Conservation (phyloP, 2,113 vertebrate genomes). For the Carassius auratus region DNA sequence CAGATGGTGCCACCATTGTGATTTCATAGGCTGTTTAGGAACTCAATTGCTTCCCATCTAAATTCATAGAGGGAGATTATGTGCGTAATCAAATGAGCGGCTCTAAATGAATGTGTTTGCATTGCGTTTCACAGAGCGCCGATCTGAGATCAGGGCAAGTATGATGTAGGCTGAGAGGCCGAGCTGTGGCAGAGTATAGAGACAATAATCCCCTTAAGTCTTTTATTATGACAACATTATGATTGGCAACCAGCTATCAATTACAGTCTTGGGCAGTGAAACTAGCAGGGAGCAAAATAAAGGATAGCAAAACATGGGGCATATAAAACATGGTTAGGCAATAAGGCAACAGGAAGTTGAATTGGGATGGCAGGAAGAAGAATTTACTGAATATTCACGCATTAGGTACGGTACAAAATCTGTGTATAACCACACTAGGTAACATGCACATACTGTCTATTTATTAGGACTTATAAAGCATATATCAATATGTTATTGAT, state of each 20-base stretch:
- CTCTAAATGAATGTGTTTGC: constrained; percentile 38
- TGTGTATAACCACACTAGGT: neutral
- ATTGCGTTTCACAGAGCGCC: neutral
- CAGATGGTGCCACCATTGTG: constrained; percentile 41
- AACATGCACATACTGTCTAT: too few relatives aligned
- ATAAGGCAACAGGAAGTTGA: neutral
- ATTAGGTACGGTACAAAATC: neutral
- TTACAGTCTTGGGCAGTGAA: neutral
- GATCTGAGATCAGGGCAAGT: constrained; percentile 3
- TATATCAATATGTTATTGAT: too few relatives aligned
- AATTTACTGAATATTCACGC: neutral
- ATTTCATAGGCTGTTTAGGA: constrained; percentile 45
- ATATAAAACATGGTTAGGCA: neutral
- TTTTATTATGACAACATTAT: constrained; percentile 48
- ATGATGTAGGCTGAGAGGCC: neutral
- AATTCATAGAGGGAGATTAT: constrained; percentile 51
- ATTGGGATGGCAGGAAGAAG: neutral
- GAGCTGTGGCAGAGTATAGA: neutral
- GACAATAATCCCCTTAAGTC: constrained; percentile 19
- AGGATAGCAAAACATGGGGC: neutral
- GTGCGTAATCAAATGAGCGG: constrained; percentile 42
- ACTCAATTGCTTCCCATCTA: constrained; percentile 44
- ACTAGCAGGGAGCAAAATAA: neutral
- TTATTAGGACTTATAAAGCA: too few relatives aligned
- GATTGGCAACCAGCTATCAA: constrained; percentile 34